A percentile compares a stretch with the other conserved stretches of the same genome.
Evolutionary conservation across 2,797 vertebrate genomes (phyloP).

Genomic region (Linurgus olivaceus): DNA sequence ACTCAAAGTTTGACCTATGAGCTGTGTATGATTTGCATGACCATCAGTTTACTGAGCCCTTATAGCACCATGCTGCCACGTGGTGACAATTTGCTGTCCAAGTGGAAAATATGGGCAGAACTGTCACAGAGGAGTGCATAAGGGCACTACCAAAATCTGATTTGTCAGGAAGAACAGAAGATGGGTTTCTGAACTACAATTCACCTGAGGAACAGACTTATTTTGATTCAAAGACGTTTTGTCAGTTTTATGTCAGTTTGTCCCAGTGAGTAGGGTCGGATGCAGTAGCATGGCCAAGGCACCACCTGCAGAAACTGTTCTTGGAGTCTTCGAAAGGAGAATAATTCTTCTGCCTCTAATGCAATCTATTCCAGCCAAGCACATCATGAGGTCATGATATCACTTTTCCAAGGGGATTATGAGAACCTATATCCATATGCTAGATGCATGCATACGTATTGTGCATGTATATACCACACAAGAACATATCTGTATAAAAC

Average conservation of each 20-base stretch:
- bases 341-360: background rate
- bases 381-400: background rate
- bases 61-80: background rate
- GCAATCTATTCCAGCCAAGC: background rate
- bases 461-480: background rate
- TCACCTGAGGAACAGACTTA: background rate
- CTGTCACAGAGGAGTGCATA: background rate
- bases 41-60: background rate
- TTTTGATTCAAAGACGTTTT: background rate
- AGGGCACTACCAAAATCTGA: background rate
- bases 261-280: background rate
- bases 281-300: background rate
- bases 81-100: background rate
- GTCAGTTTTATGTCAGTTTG: background rate
- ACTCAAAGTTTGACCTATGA: background rate
- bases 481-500: background rate
- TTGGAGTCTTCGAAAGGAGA: background rate
- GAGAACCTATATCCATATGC: background rate
- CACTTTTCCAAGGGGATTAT: background rate
- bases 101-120: background rate
- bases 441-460: background rate
- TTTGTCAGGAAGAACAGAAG: background rate
- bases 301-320: background rate
- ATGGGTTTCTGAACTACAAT: background rate
- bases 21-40: background rate